Conservation (phyloP, 2,113 vertebrate genomes). For the Myrmecobius fasciatus region DNA sequence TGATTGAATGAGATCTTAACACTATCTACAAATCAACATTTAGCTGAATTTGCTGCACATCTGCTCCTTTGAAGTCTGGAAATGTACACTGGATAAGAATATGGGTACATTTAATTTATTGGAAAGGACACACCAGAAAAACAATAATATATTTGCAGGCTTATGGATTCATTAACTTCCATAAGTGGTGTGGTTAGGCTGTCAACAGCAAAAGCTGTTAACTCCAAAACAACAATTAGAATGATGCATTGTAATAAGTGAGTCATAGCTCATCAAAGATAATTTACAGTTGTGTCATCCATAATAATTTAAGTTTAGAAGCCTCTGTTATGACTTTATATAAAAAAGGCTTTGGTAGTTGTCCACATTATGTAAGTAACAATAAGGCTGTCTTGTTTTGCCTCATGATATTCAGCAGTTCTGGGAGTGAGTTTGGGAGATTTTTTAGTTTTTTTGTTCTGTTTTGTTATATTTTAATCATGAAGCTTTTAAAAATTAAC, state of each 20-base stretch:
- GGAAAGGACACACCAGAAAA: constrained; percentile 48
- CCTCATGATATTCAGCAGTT: constrained; percentile 1
- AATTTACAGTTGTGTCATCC: constrained; percentile 28
- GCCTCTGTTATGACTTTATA: constrained; percentile 51
- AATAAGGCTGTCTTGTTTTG: neutral
- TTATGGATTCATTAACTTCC: constrained; percentile 59
- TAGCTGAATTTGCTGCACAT: neutral
- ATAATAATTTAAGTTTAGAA: constrained; percentile 4
- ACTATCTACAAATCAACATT: constrained; percentile 17
- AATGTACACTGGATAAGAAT: constrained; percentile 15
- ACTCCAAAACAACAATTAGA: constrained; percentile 56
- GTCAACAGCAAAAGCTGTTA: constrained; percentile 49
- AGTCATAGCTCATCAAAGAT: constrained; percentile 50
- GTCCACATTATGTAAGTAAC: constrained; percentile 39
- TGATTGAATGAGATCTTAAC: neutral
- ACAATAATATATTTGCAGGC: constrained; percentile 50
- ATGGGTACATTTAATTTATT: constrained; percentile 59
- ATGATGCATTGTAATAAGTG: constrained; percentile 39
- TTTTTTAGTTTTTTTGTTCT: neutral
- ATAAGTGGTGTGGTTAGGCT: constrained; percentile 45
- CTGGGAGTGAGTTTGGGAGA: constrained; percentile 37
- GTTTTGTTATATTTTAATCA: neutral
- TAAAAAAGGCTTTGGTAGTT: constrained; percentile 23
- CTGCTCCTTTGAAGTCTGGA: neutral
- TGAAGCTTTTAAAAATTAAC: constrained; percentile 48